Conservation (phyloP, 2,797 vertebrate species). For the Ataeniobius toweri region DNA sequence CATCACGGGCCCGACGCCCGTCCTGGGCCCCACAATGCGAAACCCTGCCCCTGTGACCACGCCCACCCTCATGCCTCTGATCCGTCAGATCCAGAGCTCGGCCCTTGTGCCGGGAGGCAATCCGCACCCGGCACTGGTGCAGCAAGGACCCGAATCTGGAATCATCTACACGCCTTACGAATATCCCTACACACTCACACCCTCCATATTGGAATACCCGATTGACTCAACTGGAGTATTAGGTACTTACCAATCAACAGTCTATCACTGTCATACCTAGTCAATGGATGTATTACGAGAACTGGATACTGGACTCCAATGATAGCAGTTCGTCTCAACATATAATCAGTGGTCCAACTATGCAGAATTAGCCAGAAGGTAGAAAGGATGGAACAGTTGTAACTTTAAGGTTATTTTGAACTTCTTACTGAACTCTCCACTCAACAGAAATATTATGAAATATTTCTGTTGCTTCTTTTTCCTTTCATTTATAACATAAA, state of each 20-base stretch:
- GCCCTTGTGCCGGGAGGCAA: slow-evolving; percentile 90
- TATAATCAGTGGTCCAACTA: background rate
- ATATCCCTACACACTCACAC: slow-evolving; percentile 96
- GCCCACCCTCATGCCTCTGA: slow-evolving; percentile 98
- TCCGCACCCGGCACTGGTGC: slow-evolving; percentile 92
- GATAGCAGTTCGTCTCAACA: slow-evolving; percentile 5
- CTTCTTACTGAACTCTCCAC: background rate
- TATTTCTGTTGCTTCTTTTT: background rate
- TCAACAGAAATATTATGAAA: background rate
- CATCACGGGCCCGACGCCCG: slow-evolving; percentile 92
- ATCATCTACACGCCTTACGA: slow-evolving; percentile 97
- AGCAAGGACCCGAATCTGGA: slow-evolving; percentile 92
- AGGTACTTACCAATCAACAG: slow-evolving; percentile 83
- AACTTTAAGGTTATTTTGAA: background rate
- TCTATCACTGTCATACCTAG: slow-evolving; percentile 44
- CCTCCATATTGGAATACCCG: slow-evolving; percentile 99
- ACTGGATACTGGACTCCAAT: slow-evolving; percentile 63
- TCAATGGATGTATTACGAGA: slow-evolving; percentile 76
- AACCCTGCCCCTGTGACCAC: slow-evolving; percentile 87
- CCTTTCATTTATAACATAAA: background rate
- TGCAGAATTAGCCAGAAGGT: background rate
- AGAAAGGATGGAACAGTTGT: background rate
- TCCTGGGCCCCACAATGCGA: slow-evolving; percentile 90
- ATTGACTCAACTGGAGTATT: slow-evolving; percentile 98
- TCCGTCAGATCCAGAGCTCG: slow-evolving; percentile 98